Evolutionary conservation across 2,888 invertebrate genomes (phyloP).

Genomic region (Escarpia spicata): DNA sequence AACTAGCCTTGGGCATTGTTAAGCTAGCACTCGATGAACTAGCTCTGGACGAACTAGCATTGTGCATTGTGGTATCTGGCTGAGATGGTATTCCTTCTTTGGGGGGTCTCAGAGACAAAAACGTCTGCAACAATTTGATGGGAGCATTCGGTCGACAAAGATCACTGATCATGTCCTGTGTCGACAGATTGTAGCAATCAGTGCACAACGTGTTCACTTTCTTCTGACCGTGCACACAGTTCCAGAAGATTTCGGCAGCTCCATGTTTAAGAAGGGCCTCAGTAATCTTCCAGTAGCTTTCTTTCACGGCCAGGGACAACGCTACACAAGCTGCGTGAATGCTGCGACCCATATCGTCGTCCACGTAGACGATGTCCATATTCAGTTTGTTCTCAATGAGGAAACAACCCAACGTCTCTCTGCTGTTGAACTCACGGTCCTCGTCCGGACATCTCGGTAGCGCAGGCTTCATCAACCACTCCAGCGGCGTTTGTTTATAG

Average conservation of each 20-base stretch:
- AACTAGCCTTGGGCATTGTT: background rate
- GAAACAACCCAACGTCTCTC: background rate
- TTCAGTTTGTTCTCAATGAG: background rate
- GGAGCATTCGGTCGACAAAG: slow-evolving; percentile 3
- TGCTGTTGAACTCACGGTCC: background rate
- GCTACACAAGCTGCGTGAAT: background rate
- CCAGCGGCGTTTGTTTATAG: background rate
- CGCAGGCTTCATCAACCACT: background rate
- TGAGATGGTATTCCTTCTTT: background rate
- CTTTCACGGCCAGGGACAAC: background rate
- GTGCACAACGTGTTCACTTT: background rate
- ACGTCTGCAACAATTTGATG: background rate
- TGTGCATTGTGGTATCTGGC: background rate
- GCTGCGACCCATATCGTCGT: background rate
- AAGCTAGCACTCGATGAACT: no score
- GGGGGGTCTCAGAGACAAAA: background rate
- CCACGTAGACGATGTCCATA: background rate
- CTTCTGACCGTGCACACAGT: background rate
- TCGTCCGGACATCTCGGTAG: background rate
- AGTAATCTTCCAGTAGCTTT: background rate
- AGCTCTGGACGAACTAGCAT: no score
- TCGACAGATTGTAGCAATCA: background rate
- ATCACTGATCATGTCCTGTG: background rate
- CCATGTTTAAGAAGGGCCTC: background rate
- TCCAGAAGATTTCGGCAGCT: background rate